A percentile compares a stretch with the other conserved stretches of the same genome.
Conservation (phyloP, 1,140 invertebrate genomes). For the Brachionus calyciflorus region DNA sequence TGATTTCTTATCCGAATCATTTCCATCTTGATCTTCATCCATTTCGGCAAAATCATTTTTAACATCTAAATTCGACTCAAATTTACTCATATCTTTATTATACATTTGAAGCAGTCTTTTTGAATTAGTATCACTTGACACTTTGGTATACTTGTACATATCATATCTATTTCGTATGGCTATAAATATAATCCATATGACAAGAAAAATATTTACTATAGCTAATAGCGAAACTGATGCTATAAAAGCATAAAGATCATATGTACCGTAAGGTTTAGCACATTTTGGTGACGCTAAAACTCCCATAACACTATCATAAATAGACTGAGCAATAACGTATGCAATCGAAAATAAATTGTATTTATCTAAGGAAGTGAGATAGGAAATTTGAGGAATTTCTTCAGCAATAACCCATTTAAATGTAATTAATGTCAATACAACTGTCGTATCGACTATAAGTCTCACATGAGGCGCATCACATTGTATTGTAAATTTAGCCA, state of each 20-base stretch:
- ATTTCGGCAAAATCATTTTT: background rate
- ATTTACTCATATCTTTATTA: background rate
- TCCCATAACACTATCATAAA: constrained; percentile 25
- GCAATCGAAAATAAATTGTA: constrained; percentile 18
- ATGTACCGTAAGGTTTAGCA: background rate
- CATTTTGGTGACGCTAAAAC: background rate
- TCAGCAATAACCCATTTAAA: background rate
- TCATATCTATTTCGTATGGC: constrained; percentile 6
- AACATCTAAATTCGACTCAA: background rate
- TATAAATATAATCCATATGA: background rate
- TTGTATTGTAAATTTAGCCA: background rate
- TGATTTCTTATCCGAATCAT: constrained; percentile 5
- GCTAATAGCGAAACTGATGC: background rate
- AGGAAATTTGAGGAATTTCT: constrained; percentile 29
- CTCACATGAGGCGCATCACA: background rate
- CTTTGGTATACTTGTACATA: constrained; percentile 4
- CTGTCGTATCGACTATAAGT: background rate
- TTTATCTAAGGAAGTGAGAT: constrained; percentile 24
- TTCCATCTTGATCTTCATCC: background rate
- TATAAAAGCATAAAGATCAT: background rate
- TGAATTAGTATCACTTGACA: background rate
- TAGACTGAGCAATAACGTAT: background rate
- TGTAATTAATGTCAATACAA: background rate
- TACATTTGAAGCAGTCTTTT: background rate
- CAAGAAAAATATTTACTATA: background rate